Conservation (phyloP, 30 jellyfish, hydroid and myxozoan genomes). For the Mastigias papua region DNA sequence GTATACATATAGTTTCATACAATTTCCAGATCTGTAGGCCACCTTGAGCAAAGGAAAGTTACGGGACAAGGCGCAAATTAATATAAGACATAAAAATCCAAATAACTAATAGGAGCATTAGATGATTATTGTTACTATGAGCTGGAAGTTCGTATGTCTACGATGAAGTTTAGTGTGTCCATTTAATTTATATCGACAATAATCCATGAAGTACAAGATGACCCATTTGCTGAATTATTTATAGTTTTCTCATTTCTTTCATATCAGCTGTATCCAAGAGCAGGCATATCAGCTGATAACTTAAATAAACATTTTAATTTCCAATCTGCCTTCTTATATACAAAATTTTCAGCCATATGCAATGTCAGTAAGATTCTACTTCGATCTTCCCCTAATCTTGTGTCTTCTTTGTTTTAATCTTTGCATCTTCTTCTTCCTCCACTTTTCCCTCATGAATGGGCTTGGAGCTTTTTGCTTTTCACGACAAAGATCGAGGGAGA, state of each 20-base stretch:
- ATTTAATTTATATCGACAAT: background rate
- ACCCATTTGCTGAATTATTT: background rate
- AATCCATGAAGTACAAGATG: slow-evolving; percentile 1
- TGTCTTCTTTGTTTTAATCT: slow-evolving; percentile 74
- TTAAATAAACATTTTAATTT: background rate
- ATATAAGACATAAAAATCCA: too few relatives aligned
- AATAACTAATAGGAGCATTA: too few relatives aligned
- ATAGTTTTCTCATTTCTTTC: background rate
- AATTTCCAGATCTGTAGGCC: too few relatives aligned
- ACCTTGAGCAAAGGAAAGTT: too few relatives aligned
- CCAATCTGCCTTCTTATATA: background rate
- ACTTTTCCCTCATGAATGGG: slow-evolving; percentile 76
- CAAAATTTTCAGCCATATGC: background rate
- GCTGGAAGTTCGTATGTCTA: too few relatives aligned
- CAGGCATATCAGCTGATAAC: background rate
- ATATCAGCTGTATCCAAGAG: background rate
- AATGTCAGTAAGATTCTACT: slow-evolving; percentile 8
- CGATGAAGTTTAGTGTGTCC: too few relatives aligned
- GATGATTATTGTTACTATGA: too few relatives aligned
- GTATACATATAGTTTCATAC: too few relatives aligned
- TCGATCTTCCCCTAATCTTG: slow-evolving; percentile 81
- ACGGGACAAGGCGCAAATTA: too few relatives aligned
- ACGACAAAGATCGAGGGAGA: slow-evolving; percentile 34
- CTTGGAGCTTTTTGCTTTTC: slow-evolving; percentile 31
- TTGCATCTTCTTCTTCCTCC: slow-evolving; percentile 81